Evolutionary conservation across 2,113 vertebrate genomes (phyloP), one percentile per base, ranked within the genome.

Genomic region (Melanerpes formicivorus): DNA sequence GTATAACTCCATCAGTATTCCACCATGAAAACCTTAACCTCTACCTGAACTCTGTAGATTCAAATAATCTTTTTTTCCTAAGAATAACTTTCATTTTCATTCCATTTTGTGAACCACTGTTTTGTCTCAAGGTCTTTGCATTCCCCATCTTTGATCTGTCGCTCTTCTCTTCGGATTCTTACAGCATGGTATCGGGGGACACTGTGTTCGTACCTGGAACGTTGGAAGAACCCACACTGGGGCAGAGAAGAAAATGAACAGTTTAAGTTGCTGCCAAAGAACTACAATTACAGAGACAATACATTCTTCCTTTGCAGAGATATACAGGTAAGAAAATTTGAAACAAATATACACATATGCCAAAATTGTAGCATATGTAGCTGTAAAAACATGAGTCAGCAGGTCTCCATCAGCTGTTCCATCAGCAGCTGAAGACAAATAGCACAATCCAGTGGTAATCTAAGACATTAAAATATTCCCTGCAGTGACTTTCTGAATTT

Each of bases 191-290:
- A 99, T 87, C 97, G 98, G 67, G 99, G 99, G 90, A 99, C 93
- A 29, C 97, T 98, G 96, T 99, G 98, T 23, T 99, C 98, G 95
- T 98, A 98, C 97, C 98, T 98, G 85, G 99, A 98, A 64, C 98
- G 99, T 93, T 98, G 98, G 97, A 99, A 99, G 98, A 99, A 99
- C 94, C 99, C 99, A 60, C 99, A 99, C 99, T 99, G 96, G 27
- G 60, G 15, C 30, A 37, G 4, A 59, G 11, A 67, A 46, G 70
- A 76, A 88, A 71, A 88, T 62, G 59, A 88, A 77, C 15, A 73
- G 18, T n/a, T 79, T 3, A 90, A 40, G 27, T 26, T 40, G 50
- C 50, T 80, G 55, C 27, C 11, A 11, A 76, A 60, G 52, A 42
- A 25, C 48, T 58, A 6, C 52, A 64, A 0, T 18, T 65, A 55